Conservation (phyloP, 2,797 vertebrate genomes). For the Aplochiton taeniatus region DNA sequence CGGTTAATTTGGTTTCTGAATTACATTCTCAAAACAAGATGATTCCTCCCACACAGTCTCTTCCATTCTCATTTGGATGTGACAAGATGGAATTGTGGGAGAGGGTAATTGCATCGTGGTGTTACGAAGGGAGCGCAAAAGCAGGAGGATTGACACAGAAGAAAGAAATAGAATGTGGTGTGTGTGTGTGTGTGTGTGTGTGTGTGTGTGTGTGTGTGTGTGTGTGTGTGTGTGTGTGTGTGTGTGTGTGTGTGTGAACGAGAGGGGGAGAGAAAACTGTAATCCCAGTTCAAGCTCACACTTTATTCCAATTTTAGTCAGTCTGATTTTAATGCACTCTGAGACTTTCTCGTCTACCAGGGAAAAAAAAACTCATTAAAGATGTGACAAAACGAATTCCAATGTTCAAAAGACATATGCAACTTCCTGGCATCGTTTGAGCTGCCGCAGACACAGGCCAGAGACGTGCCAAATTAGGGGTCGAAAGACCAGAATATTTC, state of each 20-base stretch:
- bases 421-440: constrained; percentile 59
- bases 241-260: constrained; percentile 29
- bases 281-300: constrained; percentile 54
- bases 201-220: constrained; percentile 2
- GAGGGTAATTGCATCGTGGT: background rate
- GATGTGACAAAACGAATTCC: constrained; percentile 71
- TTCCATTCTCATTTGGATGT: constrained; percentile 60
- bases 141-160: too few species aligned
- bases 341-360: constrained; percentile 62
- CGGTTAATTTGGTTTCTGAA: constrained; percentile 70
- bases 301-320: constrained; percentile 59
- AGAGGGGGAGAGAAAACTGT: constrained; percentile 53
- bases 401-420: constrained; percentile 52
- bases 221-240: constrained; percentile 7
- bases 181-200: background rate
- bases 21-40: constrained; percentile 48
- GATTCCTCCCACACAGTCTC: constrained; percentile 35
- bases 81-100: constrained; percentile 57
- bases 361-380: constrained; percentile 67
- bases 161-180: background rate
- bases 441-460: constrained; percentile 41
- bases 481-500: constrained; percentile 31
- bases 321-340: constrained; percentile 63
- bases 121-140: too few species aligned
- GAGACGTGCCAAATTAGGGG: constrained; percentile 62